Evolutionary conservation across 2,888 invertebrate species (phyloP), one percentile per base, ranked within the genome.

Genomic region (Eurois occulta): DNA sequence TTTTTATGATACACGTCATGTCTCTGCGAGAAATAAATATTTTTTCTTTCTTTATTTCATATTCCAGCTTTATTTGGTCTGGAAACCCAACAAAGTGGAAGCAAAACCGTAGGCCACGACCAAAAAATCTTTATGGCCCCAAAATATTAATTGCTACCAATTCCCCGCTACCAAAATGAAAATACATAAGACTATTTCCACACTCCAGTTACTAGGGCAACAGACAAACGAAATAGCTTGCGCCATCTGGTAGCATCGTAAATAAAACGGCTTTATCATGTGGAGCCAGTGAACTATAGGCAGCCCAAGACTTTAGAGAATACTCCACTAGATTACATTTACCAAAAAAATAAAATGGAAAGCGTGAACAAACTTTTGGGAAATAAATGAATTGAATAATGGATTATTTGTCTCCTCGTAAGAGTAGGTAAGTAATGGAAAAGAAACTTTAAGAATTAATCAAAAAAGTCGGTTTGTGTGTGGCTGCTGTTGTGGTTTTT

Each of bases 261-360:
- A 88, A 87, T 87, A 87, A 87, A 88, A 87, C 66, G 69, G 67
- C 80, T 88, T 85, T 88, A 81, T 87, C 81, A 80, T 80, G 77
- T 86, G 83, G 35, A 84, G 43, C 65, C 66, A 72, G 67, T 55
- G 58, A 80, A 77, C 65, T 77, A 87, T 72, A 80, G 85, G 70
- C 74, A 84, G 46, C 16, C 16, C 6, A 69, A 38, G 69, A 74
- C 80, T 79, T 84, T 70, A 41, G 38, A 73, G 48, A 75, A 86
- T 86, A 83, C 86, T 84, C 41, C 62, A 52, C 62, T 65, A 68
- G 52, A 84, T 86, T 86, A 78, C 66, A 73, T 16, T n/a, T 11
- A 71, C 24, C 21, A 16, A 74, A 86, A 86, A 71, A 81, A 78
- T 43, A 64, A 75, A 85, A 69, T 52, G 55, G 11, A 52, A 74